Evolutionary conservation across 2,113 vertebrate genomes (phyloP).

Genomic region (Alaudala cheleensis): DNA sequence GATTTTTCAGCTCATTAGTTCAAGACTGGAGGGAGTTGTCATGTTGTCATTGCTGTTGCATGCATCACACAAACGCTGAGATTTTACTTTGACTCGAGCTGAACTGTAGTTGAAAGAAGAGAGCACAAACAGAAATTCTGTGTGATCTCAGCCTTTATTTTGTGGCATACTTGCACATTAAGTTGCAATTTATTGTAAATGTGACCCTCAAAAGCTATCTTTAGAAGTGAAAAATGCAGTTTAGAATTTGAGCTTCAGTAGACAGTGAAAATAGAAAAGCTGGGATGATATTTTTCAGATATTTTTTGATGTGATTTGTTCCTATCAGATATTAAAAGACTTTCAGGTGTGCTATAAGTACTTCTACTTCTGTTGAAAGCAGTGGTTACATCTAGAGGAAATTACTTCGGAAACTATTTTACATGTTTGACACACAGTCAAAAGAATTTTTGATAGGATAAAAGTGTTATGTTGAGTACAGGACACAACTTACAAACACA

Average conservation of each 20-base stretch:
- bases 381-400: neutral
- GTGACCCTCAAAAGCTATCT: neutral
- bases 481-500: neutral
- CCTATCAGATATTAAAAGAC: neutral
- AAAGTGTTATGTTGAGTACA: neutral
- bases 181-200: neutral
- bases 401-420: slow-evolving; percentile 10
- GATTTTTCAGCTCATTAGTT: neutral
- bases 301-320: neutral
- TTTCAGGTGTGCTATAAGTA: neutral
- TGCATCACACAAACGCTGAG: neutral
- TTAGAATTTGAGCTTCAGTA: neutral
- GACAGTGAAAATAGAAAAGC: neutral
- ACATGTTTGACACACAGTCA: neutral
- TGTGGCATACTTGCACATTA: neutral
- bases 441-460: neutral
- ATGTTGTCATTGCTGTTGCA: neutral
- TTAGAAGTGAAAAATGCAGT: neutral
- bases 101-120: neutral
- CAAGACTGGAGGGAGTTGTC: neutral
- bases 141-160: neutral
- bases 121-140: neutral
- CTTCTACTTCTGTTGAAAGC: neutral
- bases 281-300: neutral
- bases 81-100: neutral